phyloP scores from a whole-genome alignment of 1,140 invertebrate genomes.

The Archivesica marissinica region DNA sequence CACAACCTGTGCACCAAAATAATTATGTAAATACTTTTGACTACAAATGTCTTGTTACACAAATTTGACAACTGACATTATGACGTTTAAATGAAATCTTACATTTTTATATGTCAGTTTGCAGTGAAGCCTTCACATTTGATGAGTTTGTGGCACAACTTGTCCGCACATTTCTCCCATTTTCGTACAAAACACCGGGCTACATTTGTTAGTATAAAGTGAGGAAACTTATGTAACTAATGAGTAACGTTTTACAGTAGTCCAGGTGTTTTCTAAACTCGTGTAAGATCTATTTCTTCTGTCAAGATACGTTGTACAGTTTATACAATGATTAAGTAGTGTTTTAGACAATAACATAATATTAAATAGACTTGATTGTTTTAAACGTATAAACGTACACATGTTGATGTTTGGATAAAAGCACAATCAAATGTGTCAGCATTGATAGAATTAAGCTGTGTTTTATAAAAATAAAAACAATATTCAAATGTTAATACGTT shows the following conservation, averaged over 20 bases:
- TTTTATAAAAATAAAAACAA: no score
- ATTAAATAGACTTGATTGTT: no score
- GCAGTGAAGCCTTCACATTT: background rate
- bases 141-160: background rate
- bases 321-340: conserved; percentile 9
- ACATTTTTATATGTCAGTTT: conserved; percentile 45
- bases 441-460: no score
- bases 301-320: conserved; percentile 6
- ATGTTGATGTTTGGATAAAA: no score
- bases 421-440: no score
- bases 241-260: background rate
- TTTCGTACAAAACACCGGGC: background rate
- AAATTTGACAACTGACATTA: conserved; percentile 29
- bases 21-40: conserved; percentile 33
- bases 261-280: conserved; percentile 18
- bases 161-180: conserved; percentile 25
- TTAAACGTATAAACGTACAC: no score
- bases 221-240: background rate
- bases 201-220: background rate
- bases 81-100: conserved; percentile 55
- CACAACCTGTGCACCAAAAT: background rate
- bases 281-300: conserved; percentile 1
- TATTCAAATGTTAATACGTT: no score
- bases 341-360: no score
- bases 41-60: conserved; percentile 44